Evolutionary conservation across 2,888 invertebrate species (phyloP), one percentile per base, ranked within the genome.

Genomic region (Tholera decimalis): DNA sequence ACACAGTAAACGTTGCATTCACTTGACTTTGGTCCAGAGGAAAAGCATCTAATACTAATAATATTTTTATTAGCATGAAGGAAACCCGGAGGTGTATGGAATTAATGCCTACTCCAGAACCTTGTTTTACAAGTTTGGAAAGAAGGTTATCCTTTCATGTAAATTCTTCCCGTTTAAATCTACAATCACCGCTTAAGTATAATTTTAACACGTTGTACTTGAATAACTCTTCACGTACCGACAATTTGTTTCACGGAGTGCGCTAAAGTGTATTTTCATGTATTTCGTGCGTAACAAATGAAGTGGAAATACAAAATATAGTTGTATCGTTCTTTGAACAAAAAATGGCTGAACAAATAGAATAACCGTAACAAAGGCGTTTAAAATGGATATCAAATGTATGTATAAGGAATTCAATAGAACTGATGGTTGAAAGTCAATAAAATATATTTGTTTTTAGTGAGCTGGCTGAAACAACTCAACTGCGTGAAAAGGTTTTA

Each of bases 261-360:
- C 37, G 53, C 61, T 63, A 47, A 77, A 73, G 77, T 69, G 73
- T 77, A 50, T 62, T 77, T 65, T 26, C 77, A 60, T 77, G 77
- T 77, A 76, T 77, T 77, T 46, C 73, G 69, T 77, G 77, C 73
- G 64, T 65, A 61, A 69, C 64, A 65, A 77, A 77, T 77, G 61
- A 69, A 68, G 24, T 26, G 53, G 58, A 76, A 63, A 65, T 37
- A 51, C 58, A 49, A 70, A 77, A 73, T 77, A 65, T 65, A 77
- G 59, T 69, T 58, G 65, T 77, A 60, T 47, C 50, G 50, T 30
- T 50, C 13, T 1, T 8, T 50, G 24, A 67, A 67, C 64, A 72
- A 72, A 75, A 73, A 79, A 72, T 53, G 24, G 39, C 51, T 44
- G 58, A 66, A 50, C 53, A 65, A 61, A 65, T 46, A 78, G 28